Percentiles rank a stretch among this genome's conserved stretches.
These are phyloP conservation scores for Neostethus bicornis DNA, from an alignment of 2,797 vertebrate genomes.

Conservation along the genomic window DNA sequence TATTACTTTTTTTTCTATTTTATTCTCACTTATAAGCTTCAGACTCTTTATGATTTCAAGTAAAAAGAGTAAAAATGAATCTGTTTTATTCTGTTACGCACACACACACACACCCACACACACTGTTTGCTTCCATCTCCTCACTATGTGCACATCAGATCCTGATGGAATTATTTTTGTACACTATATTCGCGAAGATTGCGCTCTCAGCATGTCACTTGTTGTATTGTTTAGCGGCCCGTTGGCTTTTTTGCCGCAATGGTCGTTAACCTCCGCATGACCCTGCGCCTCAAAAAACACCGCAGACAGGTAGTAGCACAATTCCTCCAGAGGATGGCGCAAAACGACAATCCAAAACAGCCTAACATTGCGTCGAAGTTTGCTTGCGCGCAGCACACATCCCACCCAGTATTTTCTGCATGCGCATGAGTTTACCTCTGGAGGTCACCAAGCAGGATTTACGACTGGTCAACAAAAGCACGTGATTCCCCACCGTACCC, in stretches of 20 bases:
- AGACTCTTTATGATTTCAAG: conserved; percentile 14
- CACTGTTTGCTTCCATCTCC: conserved; percentile 49
- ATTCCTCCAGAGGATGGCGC: conserved; percentile 91
- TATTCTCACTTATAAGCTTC: conserved; percentile 17
- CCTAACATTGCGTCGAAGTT: conserved; percentile 48
- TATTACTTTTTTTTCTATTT: conserved; percentile 12
- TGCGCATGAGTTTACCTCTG: conserved; percentile 99
- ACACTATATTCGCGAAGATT: conserved; percentile 49
- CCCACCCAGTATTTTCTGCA: conserved; percentile 91
- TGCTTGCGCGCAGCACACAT: conserved; percentile 81
- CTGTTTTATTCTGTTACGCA: conserved; percentile 61
- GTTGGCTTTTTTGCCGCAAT: conserved; percentile 86
- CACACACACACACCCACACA: conserved; percentile 27
- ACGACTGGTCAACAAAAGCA: conserved; percentile 99
- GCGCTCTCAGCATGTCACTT: conserved; percentile 70
- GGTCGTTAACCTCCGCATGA: conserved; percentile 95
- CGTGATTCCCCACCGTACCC: conserved; percentile 97
- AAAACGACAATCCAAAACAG: conserved; percentile 83
- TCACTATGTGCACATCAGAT: conserved; percentile 53
- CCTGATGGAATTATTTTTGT: conserved; percentile 59
- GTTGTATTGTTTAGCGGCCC: conserved; percentile 75
- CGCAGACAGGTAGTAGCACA: conserved; percentile 71
- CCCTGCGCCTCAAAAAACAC: conserved; percentile 80
- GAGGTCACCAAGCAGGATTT: conserved; percentile 99
- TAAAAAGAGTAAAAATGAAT: conserved; percentile 21